Base-by-base conservation (phyloP, 2,888 invertebrate genomes). In the Hermaeophaga mercurialis region DNA sequence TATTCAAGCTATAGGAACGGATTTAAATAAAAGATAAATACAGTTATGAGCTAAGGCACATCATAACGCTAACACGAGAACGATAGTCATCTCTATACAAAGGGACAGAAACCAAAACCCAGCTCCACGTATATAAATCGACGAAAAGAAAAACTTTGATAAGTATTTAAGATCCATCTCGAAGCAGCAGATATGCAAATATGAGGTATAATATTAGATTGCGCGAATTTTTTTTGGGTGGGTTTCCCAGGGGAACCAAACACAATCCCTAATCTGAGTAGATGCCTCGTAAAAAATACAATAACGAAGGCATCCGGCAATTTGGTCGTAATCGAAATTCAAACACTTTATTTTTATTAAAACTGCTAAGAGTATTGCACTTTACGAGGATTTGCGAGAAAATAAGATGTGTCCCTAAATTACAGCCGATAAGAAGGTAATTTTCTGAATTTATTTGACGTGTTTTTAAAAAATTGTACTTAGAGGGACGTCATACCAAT, bases 161-260 rank as follows among this genome's bases (percentile, higher is more conserved):
- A 74, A 74, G 71, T 71, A 72, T 73, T 72, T 73, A 71, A 70
- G 72, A 70, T 70, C 66, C 71, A 69, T 70, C 70, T 67, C 62
- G 65, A 54, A 64, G 58, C 64, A 52, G 43, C 52, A 72, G 75
- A 75, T 75, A 75, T 75, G 74, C 73, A 75, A 74, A 74, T 73
- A 71, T 70, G 68, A 71, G 70, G 68, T 70, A 70, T 71, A 73
- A 71, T 72, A 73, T 72, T 52, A 72, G 72, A 72, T 72, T 70
- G 71, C 70, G 73, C 65, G 70, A 73, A 73, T 69, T 69, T 72
- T 70, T 70, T 52, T 34, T 18, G 52, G 33, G 14, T 17, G 64
- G 58, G 57, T 54, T 55, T 68, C 65, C 63, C 59, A 68, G 66
- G 48, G 39, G 54, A 39, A 67, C 66, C 67, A 66, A 43, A 44